Evolutionary conservation across 2,113 vertebrate genomes (phyloP), one percentile per base, ranked within the genome.

Genomic region (Megaceryle maxima): DNA sequence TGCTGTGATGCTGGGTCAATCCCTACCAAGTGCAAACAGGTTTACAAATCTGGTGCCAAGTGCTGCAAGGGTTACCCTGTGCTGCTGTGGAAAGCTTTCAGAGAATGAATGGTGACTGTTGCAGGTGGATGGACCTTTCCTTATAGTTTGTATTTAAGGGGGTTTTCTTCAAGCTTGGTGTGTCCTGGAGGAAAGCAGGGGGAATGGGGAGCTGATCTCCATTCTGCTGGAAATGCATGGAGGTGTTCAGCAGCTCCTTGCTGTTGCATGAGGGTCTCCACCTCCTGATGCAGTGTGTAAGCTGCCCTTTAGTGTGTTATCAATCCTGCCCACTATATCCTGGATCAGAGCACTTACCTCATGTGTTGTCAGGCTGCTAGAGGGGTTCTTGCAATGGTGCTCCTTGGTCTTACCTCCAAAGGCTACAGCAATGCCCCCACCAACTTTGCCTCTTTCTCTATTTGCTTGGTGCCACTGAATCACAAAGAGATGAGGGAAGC

Each of bases 211-310:
- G 31, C 29, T 0, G 2, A 9, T 25, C 12, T 31, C 22, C 6
- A 1, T 11, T 39, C 25, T 41, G 31, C 37, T 46, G n/a, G 31
- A 31, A 17, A 9, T 18, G 19, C 10, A 8, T 41, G 66, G 25
- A 39, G 29, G 24, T 29, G 22, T 21, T 46, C 29, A 57, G 66
- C 69, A 81, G 67, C 70, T 21, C n/a, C n/a, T 53, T 46, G 51
- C 16, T 50, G 0, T 39, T 4, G 2, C 1, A 17, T 51, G 28
- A 33, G 55, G 21, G 19, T 44, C 16, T 86, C 55, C 33, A 22
- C 11, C 20, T 60, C 35, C 35, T 19, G 20, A 20, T 75, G 78
- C 67, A 90, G 53, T 37, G 43, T 48, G 2, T 11, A 10, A 92
- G 16, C 43, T 86, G 57, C 25, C 33, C 39, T 55, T 29, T 4